Conservation (phyloP, 2,113 vertebrate genomes). For the Hypocryptadius cinnamomeus region DNA sequence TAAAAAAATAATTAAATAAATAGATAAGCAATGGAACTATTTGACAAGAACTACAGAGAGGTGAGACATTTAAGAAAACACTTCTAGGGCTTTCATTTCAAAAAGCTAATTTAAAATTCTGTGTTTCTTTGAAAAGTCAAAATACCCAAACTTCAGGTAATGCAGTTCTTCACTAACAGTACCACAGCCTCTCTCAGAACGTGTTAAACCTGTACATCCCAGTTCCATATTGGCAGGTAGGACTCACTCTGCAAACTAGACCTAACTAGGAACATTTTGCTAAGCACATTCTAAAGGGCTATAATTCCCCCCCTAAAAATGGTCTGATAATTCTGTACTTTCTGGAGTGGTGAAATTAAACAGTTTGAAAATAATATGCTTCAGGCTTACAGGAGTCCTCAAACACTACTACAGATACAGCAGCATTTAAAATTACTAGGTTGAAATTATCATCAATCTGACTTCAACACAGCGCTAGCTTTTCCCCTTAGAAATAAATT, state of each 20-base stretch:
- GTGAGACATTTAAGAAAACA: background rate
- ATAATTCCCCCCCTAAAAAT: background rate
- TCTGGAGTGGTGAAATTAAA: background rate
- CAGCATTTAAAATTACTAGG: background rate
- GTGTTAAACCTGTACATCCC: background rate
- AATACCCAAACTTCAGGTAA: background rate
- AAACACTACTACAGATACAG: background rate
- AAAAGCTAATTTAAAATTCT: background rate
- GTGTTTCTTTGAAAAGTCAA: background rate
- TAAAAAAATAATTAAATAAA: background rate
- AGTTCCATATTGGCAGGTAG: background rate
- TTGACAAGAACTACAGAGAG: background rate
- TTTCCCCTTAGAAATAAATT: background rate
- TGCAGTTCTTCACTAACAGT: background rate
- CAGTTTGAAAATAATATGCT: background rate
- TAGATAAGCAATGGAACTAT: background rate
- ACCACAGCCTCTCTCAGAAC: background rate
- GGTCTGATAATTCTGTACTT: background rate
- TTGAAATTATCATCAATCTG: background rate
- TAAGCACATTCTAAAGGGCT: background rate
- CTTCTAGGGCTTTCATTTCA: background rate
- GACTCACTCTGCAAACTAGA: background rate
- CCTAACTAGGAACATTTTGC: background rate
- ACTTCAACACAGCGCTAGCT: background rate
- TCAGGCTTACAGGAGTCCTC: background rate